Evolutionary conservation across 2,888 invertebrate genomes (phyloP).

Genomic region (Sphaerophoria taeniata): DNA sequence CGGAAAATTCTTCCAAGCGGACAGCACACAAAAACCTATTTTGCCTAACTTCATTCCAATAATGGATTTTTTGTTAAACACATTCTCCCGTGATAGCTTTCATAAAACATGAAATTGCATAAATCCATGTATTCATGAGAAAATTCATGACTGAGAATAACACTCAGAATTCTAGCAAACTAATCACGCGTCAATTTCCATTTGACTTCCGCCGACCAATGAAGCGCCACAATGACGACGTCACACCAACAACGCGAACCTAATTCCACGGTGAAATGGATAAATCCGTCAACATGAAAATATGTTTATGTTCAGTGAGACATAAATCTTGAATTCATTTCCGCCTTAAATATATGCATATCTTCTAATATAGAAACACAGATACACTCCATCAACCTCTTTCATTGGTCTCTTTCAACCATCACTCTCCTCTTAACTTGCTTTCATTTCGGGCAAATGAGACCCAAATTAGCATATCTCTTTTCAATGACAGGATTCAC

Average conservation of each 20-base stretch:
- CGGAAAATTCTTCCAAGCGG: too few relatives aligned
- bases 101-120: too few relatives aligned
- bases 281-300: conserved; percentile 3
- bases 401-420: neutral
- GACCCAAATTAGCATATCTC: conserved; percentile 23
- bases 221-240: neutral
- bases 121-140: too few relatives aligned
- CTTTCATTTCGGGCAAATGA: conserved; percentile 8
- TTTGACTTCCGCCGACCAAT: neutral
- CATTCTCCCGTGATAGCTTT: too few relatives aligned
- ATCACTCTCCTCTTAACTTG: too few relatives aligned
- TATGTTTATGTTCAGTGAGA: neutral
- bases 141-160: too few relatives aligned
- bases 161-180: too few relatives aligned
- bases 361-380: neutral
- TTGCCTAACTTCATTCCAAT: too few relatives aligned
- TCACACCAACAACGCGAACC: neutral
- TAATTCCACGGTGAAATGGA: neutral
- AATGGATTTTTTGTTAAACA: too few relatives aligned
- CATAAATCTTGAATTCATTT: conserved; percentile 39
- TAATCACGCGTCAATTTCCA: neutral
- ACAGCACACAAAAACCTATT: too few relatives aligned
- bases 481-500: conserved; percentile 12
- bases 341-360: conserved; percentile 9
- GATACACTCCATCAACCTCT: conserved; percentile 7